These are phyloP conservation scores for Microctenopoma lineatum DNA, from an alignment of 2,797 vertebrate genomes.

Conservation along the genomic window DNA sequence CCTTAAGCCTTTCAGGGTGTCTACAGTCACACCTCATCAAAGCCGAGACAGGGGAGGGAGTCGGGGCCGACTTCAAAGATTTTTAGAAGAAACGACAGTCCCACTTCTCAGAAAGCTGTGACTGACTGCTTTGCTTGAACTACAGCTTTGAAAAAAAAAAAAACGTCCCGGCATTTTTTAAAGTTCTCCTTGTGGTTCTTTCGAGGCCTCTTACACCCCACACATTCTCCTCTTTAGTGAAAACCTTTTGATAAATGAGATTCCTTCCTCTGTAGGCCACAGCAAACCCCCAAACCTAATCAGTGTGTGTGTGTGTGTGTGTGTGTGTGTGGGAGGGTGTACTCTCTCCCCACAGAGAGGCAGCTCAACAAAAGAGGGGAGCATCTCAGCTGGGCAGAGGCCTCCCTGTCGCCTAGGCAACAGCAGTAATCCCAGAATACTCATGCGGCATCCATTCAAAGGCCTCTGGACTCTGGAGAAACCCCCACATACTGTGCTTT, in stretches of 20 bases:
- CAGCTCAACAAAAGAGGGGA: slow-evolving; percentile 83
- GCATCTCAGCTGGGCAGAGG: slow-evolving; percentile 86
- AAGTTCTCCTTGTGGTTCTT: slow-evolving; percentile 69
- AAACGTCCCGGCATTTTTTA: slow-evolving; percentile 68
- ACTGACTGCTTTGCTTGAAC: slow-evolving; percentile 40
- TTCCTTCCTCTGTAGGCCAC: slow-evolving; percentile 76
- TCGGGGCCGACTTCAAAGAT: slow-evolving; percentile 58
- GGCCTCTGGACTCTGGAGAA: slow-evolving; percentile 77
- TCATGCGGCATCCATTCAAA: slow-evolving; percentile 84
- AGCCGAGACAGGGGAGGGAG: slow-evolving; percentile 54
- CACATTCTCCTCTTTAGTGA: slow-evolving; percentile 66
- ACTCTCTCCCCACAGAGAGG: slow-evolving; percentile 78
- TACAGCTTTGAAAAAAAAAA: slow-evolving; percentile 32
- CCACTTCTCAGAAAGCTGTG: slow-evolving; percentile 37
- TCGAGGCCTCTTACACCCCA: slow-evolving; percentile 61
- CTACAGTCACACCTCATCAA: slow-evolving; percentile 78
- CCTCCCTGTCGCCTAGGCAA: slow-evolving; percentile 80
- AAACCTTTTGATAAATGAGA: slow-evolving; percentile 81
- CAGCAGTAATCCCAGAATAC: slow-evolving; percentile 85
- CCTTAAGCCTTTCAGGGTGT: slow-evolving; percentile 61
- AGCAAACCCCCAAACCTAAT: slow-evolving; percentile 65
- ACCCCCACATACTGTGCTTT: slow-evolving; percentile 85
- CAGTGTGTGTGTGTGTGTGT: slow-evolving; percentile 52
- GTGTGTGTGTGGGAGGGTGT: slow-evolving; percentile 22
- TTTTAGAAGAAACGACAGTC: slow-evolving; percentile 17